Evolutionary conservation across 2,113 vertebrate species (phyloP), one percentile per base, ranked within the genome.

Genomic region (Ceratotherium simum): DNA sequence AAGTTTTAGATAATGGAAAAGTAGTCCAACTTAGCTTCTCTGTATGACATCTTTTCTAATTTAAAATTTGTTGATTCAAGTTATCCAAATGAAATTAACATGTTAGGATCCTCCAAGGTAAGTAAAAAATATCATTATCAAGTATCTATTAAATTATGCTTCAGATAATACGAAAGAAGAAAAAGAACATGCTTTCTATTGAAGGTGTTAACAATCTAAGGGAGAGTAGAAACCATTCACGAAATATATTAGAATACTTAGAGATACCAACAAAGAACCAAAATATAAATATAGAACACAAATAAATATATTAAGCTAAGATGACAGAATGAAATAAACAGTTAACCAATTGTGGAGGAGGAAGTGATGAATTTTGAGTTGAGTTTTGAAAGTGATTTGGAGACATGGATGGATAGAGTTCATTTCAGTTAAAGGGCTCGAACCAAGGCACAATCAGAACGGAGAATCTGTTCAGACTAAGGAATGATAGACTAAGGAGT

Each of bases 181-280:
- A 82, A 82, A 90, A 82, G 51, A 90, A 91, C 17, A 64, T 62
- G 56, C 42, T 93, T 96, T 93, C 42, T 91, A 51, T 12, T 84
- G 36, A 91, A 86, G 60, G n/a, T 84, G 23, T 93, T 93, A 93
- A 72, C 31, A 84, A 87, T 64, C 51, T 72, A 87, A 93, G 8
- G n/a, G 12, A 33, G 36, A 89, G 25, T 29, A 94, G 51, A 95
- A 95, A 90, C 27, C 60, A 91, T 73, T 95, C 69, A 94, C 56
- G 58, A 93, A 82, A 96, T 93, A 89, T 92, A 92, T 83, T 25
- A 90, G n/a, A 90, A 91, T 75, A 83, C 69, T 95, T 58, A 85
- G 21, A 67, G 60, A 78, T 54, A 81, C 7, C 31, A 93, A 86
- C 27, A 62, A 80, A 93, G 39, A 93, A 91, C 29, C 46, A 90